Evolutionary conservation across 1,140 invertebrate genomes (phyloP).

Genomic region (Drosophila triauraria): DNA sequence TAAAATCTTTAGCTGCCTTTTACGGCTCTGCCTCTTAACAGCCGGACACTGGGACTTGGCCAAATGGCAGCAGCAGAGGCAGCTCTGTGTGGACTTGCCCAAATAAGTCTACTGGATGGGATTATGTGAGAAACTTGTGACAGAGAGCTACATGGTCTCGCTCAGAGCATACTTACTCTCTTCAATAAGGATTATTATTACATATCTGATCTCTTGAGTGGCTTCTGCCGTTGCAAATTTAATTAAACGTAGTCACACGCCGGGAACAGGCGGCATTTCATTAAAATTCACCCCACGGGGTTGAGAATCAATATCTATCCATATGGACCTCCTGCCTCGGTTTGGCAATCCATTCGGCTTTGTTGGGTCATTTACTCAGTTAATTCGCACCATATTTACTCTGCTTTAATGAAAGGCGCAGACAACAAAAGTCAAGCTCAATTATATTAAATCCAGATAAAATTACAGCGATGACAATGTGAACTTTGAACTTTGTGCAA

Average conservation of each 20-base stretch:
- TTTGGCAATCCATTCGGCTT: not conserved
- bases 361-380: conserved; percentile 53
- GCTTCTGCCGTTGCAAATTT: not conserved
- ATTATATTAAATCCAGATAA: conserved; percentile 52
- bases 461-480: conserved; percentile 18
- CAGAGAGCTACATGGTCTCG: conserved; percentile 10
- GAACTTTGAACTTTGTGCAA: conserved; percentile 40
- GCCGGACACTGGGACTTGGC: conserved; percentile 64
- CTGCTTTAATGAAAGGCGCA: conserved; percentile 68
- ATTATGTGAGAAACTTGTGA: conserved; percentile 42
- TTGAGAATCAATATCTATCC: conserved; percentile 8
- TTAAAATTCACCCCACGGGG: conserved; percentile 3
- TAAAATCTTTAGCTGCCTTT: conserved; percentile 67
- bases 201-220: not conserved
- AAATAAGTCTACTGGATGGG: conserved; percentile 44
- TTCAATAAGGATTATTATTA: not conserved
- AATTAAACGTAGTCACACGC: conserved; percentile 7
- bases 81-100: conserved; percentile 52
- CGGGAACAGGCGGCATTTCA: conserved; percentile 1
- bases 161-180: conserved; percentile 8
- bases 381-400: conserved; percentile 39
- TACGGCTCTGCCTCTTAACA: conserved; percentile 52
- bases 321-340: conserved; percentile 15
- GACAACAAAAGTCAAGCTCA: conserved; percentile 76
- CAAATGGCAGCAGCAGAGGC: conserved; percentile 34